A percentile compares a stretch with the other conserved stretches of the same genome.
Conservation (phyloP, 2,797 vertebrate species). For the Limosa lapponica region DNA sequence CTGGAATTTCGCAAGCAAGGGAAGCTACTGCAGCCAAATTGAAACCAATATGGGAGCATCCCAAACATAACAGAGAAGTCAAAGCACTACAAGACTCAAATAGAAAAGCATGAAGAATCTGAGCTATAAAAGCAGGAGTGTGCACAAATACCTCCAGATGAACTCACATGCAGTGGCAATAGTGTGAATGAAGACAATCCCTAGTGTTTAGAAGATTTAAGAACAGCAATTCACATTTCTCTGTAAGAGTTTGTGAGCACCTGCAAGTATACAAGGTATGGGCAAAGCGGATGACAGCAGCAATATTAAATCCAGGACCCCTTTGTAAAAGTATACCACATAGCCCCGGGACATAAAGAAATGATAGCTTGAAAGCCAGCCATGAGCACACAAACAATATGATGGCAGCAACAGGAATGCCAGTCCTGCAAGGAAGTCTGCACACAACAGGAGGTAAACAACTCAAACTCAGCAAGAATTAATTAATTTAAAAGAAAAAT, state of each 20-base stretch:
- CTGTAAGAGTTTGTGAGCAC: not conserved
- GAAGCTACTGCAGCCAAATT: not conserved
- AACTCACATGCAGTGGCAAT: not conserved
- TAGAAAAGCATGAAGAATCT: not conserved
- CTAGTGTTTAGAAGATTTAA: not conserved
- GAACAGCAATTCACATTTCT: not conserved
- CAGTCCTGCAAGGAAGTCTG: not conserved
- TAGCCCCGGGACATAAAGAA: not conserved
- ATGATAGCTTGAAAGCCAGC: not conserved
- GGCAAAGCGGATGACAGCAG: not conserved
- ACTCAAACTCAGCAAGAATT: not conserved
- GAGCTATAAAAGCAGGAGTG: not conserved
- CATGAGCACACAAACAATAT: not conserved
- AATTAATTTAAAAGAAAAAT: not conserved
- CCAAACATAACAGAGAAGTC: conserved; percentile 1
- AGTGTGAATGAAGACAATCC: not conserved
- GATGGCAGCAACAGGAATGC: not conserved
- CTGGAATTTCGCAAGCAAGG: not conserved
- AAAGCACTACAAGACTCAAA: not conserved
- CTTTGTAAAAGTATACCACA: not conserved
- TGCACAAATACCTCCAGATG: not conserved
- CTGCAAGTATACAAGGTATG: not conserved
- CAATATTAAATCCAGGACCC: not conserved
- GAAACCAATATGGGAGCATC: conserved; percentile 17
- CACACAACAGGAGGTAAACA: not conserved